Evolutionary conservation across 2,797 vertebrate genomes (phyloP), one percentile per base, ranked within the genome.

Genomic region (Allobates femoralis): DNA sequence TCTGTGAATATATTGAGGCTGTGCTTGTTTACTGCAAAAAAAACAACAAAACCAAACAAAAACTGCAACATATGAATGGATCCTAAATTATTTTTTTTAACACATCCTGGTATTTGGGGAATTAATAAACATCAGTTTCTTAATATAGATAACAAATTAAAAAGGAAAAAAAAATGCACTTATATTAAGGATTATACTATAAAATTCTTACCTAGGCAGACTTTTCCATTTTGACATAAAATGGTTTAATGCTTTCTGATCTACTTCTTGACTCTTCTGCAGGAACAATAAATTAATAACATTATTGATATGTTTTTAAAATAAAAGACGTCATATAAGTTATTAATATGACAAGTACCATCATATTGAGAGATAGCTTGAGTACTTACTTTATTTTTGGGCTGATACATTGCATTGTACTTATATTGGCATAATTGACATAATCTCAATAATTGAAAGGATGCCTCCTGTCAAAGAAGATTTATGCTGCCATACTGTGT

Each of bases 171-270:
- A 18, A 15, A 23, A 41, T 73, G 14, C 2, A 8, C n/a, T 73
- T 74, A 46, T 74, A n/a, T 14, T 50, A 64, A 66, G 30, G 18
- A 80, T 67, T 14, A 50, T 50, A 5, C 80, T 86, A 89, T n/a
- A 92, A 91, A 90, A 81, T 90, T 81, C 94, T 90, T 92, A 94
- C 95, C 95, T 89, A 66, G 94, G 90, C 86, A 95, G 93, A 88
- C 93, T 90, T 92, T 96, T 93, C 86, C 92, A 92, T 90, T 96
- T 94, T 89, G 92, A 95, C 80, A 92, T 91, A 92, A 95, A 96
- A 71, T 83, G 86, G 77, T 95, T 93, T 93, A 94, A 96, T 28
- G 92, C 87, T 84, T 91, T 91, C 89, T 92, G 95, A 91, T 93
- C 93, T 1, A 91, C 90, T 7, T 26, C 69, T 41, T 87, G 88